Percentiles rank a stretch among this genome's conserved stretches.
Evolutionary conservation across 2,888 invertebrate species (phyloP).

Genomic region (Frankliniella intonsa): DNA sequence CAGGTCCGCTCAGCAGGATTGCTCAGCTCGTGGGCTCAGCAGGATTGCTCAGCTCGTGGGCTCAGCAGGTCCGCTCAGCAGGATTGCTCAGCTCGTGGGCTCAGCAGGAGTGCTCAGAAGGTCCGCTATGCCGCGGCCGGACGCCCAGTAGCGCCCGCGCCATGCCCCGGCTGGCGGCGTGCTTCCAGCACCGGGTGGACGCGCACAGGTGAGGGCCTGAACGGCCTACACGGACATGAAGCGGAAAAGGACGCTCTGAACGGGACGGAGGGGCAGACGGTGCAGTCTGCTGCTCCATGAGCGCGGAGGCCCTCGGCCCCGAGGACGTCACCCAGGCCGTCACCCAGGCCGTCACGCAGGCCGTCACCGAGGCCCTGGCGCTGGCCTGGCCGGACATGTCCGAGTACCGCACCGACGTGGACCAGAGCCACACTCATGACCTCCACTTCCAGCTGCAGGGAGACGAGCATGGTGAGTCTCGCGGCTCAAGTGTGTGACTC

Average conservation of each 20-base stretch:
- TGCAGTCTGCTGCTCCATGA: background rate
- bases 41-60: background rate
- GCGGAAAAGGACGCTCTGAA: constrained; percentile 2
- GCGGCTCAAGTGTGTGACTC: background rate
- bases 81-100: background rate
- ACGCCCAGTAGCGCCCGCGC: background rate
- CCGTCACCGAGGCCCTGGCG: background rate
- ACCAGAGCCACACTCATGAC: background rate
- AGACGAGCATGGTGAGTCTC: background rate
- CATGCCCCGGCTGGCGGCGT: background rate
- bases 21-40: background rate
- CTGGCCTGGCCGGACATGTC: background rate
- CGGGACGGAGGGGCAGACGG: background rate
- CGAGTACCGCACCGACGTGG: background rate
- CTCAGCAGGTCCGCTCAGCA: no score
- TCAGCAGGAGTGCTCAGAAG: background rate
- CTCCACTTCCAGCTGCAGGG: background rate
- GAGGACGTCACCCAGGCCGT: background rate
- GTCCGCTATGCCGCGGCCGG: background rate
- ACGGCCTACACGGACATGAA: background rate
- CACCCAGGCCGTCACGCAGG: background rate
- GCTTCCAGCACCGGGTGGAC: constrained; percentile 5
- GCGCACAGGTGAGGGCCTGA: background rate
- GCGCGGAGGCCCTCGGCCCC: background rate
- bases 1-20: no score